Percentiles rank a stretch among this genome's conserved stretches.
These are phyloP conservation scores for Perccottus glenii DNA, from an alignment of 2,113 vertebrate species.

Conservation along the genomic window DNA sequence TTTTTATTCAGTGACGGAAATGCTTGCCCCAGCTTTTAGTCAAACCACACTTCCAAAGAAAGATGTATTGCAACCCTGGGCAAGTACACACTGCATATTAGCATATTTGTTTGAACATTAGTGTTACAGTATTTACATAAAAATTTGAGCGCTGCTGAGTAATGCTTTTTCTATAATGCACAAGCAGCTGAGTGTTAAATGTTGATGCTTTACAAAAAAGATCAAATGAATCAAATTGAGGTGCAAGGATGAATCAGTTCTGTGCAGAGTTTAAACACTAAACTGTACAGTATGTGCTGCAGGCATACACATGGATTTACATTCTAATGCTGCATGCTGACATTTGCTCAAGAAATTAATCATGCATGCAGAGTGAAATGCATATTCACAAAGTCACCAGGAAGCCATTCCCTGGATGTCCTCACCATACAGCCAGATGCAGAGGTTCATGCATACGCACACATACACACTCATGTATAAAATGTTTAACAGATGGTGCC, in stretches of 20 bases:
- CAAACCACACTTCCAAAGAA: slow-evolving; percentile 1
- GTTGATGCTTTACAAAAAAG: not conserved
- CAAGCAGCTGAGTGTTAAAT: not conserved
- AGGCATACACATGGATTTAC: slow-evolving; percentile 44
- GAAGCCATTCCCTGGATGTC: slow-evolving; percentile 38
- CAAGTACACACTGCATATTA: slow-evolving; percentile 17
- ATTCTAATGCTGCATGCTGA: slow-evolving; percentile 57
- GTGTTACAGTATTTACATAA: slow-evolving; percentile 6
- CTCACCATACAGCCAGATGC: slow-evolving; percentile 34
- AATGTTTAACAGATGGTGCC: slow-evolving; percentile 22
- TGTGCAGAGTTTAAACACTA: slow-evolving; percentile 10
- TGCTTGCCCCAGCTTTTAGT: not conserved
- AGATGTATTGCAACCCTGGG: too few species aligned
- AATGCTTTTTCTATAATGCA: slow-evolving; percentile 4
- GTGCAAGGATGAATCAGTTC: not conserved
- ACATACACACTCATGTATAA: slow-evolving; percentile 17
- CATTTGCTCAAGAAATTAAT: slow-evolving; percentile 60
- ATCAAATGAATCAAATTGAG: not conserved
- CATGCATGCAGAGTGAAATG: slow-evolving; percentile 54
- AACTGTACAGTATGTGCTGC: slow-evolving; percentile 1
- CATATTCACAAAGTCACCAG: slow-evolving; percentile 60
- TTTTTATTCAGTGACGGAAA: not conserved
- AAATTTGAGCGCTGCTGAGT: slow-evolving; percentile 1
- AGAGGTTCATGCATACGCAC: slow-evolving; percentile 1
- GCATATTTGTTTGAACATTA: not conserved